Evolutionary conservation across 2,113 vertebrate genomes (phyloP), one percentile per base, ranked within the genome.

Genomic region (Cettia cetti): DNA sequence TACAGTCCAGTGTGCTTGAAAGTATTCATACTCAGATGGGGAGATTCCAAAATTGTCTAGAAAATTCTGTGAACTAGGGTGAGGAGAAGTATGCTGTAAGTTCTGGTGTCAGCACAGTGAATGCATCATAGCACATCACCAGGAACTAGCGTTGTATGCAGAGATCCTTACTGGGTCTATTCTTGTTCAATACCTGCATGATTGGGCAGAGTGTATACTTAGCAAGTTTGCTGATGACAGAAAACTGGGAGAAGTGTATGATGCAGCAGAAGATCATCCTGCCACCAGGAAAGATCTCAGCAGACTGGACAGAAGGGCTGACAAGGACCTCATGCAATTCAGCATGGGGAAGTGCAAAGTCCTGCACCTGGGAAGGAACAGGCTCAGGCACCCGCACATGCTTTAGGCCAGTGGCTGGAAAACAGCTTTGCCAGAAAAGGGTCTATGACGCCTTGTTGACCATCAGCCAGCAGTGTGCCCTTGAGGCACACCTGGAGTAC

Each of bases 91-190:
- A 18, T 39, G 18, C 42, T 56, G 12, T 61, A 82, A 78, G 4
- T 79, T 78, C 50, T 77, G 18, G 6, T 65, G 21, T 60, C 30
- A 70, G 60, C 50, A 56, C 2, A 39, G 23, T 50, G 28, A 59
- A 50, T 74, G 6, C 23, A 28, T 65, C 84, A 27, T 49, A 74
- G 24, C 10, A 7, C 39, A 42, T 76, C n/a, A 42, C 15, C 19
- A 37, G 54, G n/a, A 68, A 30, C 30, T 42, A 57, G 15, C 0
- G 0, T 16, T 39, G 12, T 57, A 18, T n/a, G 66, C n/a, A 61
- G 39, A 45, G 52, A 23, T 61, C 30, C 15, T 17, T 68, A 11
- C n/a, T 72, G n/a, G 13, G 11, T 66, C 59, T 31, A 6, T 66
- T 64, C 8, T 44, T 37, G 22, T 82, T 85, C 50, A 63, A 21